These are phyloP conservation scores for Urosaurus nigricauda DNA, from an alignment of 2,797 vertebrate genomes.

Conservation along the genomic window DNA sequence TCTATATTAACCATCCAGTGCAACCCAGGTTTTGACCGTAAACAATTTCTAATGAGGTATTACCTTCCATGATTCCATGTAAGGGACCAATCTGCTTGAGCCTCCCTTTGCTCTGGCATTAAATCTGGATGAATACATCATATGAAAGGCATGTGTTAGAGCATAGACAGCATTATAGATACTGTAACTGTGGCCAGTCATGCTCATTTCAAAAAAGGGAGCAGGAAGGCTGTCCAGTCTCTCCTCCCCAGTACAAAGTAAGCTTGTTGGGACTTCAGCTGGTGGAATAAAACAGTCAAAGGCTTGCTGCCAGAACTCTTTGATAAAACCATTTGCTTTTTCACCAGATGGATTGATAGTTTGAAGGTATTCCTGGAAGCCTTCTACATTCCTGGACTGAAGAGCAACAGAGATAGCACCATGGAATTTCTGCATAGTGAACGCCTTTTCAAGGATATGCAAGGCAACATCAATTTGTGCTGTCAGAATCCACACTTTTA, in stretches of 20 bases:
- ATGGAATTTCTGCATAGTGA: neutral
- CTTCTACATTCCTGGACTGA: neutral
- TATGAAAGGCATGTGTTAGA: neutral
- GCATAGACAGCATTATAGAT: too few species aligned
- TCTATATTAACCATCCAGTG: neutral
- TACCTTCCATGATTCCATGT: constrained; percentile 4
- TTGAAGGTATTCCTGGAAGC: constrained; percentile 5
- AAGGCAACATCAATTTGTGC: constrained; percentile 17
- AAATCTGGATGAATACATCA: neutral
- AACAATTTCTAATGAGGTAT: neutral
- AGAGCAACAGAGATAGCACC: constrained; percentile 14
- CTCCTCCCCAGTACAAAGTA: neutral
- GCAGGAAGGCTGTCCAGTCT: neutral
- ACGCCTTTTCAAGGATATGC: neutral
- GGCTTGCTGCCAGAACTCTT: neutral
- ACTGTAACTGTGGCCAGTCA: too few species aligned
- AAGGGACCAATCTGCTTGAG: neutral
- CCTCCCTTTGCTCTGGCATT: neutral
- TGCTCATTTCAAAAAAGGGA: too few species aligned
- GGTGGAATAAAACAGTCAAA: neutral
- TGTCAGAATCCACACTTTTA: constrained; percentile 6
- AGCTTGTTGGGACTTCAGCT: too few species aligned
- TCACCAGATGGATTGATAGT: neutral
- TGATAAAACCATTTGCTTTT: constrained; percentile 2
- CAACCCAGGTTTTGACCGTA: neutral